Base-by-base conservation (phyloP, 2,888 invertebrate species). In the Notodonta ziczac region DNA sequence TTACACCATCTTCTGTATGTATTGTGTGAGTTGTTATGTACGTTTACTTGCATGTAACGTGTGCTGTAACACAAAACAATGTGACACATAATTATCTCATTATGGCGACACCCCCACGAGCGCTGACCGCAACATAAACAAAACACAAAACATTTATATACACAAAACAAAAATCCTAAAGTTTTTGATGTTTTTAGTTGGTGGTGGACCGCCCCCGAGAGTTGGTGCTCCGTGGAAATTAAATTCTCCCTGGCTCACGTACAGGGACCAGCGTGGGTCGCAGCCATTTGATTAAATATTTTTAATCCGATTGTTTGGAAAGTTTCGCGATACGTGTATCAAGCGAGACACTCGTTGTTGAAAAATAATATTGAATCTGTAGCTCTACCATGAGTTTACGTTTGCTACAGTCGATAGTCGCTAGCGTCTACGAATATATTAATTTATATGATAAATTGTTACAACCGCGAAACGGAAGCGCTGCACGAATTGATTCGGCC, bases 211-310 rank as follows among this genome's bases (percentile, higher is more conserved):
- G 44, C 52, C 16, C 56, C 51, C 24, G n/a, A 52, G 58, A 24
- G 58, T 13, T 14, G 62, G 46, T 55, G 61, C 42, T 56, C 39
- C 14, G 56, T 44, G 16, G 44, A 56, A 67, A 71, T 74, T 72
- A 70, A 72, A 72, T 75, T 71, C 73, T 62, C 67, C 60, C 63
- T 63, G 61, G 56, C 60, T 61, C 72, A 70, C 66, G 70, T 67
- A 66, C 61, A 63, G 61, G 60, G 60, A 55, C 65, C 40, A 54
- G 39, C 54, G 54, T 54, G 42, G 40, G 61, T 50, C 55, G 54
- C 61, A 57, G 63, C 62, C 67, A 59, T 64, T 72, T 69, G 62
- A 63, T 71, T 66, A 70, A 72, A 69, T 68, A 61, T 67, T 69
- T 69, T 65, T 61, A 66, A 67, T 67, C 60, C 56, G 59, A 63